These are phyloP conservation scores for Amphiura filiformis DNA, from an alignment of 35 echinoderm and acorn worm genomes.

Conservation along the genomic window DNA sequence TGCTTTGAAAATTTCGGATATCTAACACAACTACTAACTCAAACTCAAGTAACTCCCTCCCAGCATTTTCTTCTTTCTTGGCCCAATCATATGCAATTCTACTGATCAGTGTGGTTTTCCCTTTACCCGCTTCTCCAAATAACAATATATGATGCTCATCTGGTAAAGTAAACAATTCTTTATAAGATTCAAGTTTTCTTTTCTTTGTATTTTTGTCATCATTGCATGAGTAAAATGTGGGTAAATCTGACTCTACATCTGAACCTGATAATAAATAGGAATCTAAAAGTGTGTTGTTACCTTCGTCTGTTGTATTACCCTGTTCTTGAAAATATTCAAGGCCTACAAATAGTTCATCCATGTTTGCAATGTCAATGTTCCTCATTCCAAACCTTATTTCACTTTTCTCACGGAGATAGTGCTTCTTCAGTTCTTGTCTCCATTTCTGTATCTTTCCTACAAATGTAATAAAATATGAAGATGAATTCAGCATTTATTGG, in stretches of 20 bases:
- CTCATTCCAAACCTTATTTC: not conserved
- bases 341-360: not conserved
- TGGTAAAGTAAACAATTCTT: not conserved
- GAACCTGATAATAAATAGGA: no score
- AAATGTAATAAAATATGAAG: not conserved
- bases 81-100: constrained; percentile 26
- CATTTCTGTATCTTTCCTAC: not conserved
- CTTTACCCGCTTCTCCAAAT: not conserved
- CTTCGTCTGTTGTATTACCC: no score
- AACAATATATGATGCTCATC: not conserved
- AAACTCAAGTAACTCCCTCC: not conserved
- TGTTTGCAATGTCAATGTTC: not conserved
- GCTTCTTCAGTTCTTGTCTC: not conserved
- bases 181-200: not conserved
- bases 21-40: constrained; percentile 6
- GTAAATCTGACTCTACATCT: no score
- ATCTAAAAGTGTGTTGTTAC: no score
- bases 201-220: no score
- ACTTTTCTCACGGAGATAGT: not conserved
- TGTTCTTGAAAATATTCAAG: not conserved
- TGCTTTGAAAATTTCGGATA: not conserved
- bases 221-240: no score
- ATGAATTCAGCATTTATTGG: no score
- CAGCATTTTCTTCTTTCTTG: no score
- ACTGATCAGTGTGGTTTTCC: constrained; percentile 14